Conservation (phyloP, 2,113 vertebrate genomes). For the Lonchura striata region DNA sequence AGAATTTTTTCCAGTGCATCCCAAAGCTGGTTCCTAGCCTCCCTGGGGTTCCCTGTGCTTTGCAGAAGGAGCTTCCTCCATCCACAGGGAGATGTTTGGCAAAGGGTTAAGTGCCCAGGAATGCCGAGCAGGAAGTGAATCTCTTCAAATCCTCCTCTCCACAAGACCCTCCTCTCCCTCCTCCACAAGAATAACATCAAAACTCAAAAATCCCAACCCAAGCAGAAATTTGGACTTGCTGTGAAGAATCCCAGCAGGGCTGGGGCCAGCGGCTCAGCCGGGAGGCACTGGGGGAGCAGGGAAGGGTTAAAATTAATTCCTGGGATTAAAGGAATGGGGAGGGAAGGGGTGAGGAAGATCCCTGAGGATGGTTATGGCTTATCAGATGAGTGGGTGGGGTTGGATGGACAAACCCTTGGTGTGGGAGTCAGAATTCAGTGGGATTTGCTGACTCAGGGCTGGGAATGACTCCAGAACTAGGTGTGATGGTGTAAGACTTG, state of each 20-base stretch:
- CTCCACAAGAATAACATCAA: not conserved
- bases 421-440: not conserved
- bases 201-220: not conserved
- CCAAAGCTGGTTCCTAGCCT: fast-evolving
- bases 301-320: not conserved
- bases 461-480: not conserved
- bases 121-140: not conserved
- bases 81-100: not conserved
- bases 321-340: not conserved
- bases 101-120: not conserved
- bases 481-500: fast-evolving
- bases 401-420: not conserved
- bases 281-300: not conserved
- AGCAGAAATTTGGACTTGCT: not conserved
- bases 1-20: not conserved
- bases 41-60: not conserved
- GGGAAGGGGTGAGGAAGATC: not conserved
- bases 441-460: not conserved
- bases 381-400: not conserved
- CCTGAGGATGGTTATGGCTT: not conserved
- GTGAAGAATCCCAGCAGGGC: not conserved
- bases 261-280: fast-evolving
- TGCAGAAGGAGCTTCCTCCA: not conserved
- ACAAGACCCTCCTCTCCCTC: not conserved
- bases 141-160: not conserved